A percentile compares a stretch with the other conserved stretches of the same genome.
Conservation (phyloP, 2,113 vertebrate genomes). For the Limanda limanda region DNA sequence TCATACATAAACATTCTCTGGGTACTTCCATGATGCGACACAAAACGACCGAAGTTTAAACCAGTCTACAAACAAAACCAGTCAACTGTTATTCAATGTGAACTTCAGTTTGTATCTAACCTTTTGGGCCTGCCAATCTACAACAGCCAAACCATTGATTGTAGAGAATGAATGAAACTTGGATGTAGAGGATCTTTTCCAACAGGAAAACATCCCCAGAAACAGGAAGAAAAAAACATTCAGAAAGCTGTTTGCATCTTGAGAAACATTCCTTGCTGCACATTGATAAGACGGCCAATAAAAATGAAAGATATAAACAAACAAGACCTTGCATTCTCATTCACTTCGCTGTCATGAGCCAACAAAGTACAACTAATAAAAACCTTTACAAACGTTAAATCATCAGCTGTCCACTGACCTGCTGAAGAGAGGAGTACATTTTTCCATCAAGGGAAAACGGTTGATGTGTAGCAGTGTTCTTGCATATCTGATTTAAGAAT, state of each 20-base stretch:
- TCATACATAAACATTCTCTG: conserved; percentile 2
- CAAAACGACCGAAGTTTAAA: neutral
- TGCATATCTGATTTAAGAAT: neutral
- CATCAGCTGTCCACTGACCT: neutral
- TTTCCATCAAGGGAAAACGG: neutral
- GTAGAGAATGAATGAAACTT: neutral
- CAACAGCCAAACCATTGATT: too few relatives aligned
- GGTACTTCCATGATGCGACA: neutral
- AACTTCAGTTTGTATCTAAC: too few relatives aligned
- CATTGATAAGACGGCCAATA: neutral
- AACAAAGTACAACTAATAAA: neutral
- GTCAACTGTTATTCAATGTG: too few relatives aligned
- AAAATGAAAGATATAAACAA: neutral
- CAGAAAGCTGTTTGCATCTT: too few relatives aligned
- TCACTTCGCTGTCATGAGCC: neutral
- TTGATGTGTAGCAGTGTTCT: neutral
- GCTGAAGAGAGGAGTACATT: neutral
- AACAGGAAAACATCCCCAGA: too few relatives aligned
- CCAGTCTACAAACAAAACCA: too few relatives aligned
- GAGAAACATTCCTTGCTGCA: neutral
- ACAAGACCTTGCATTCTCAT: neutral
- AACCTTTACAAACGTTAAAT: neutral
- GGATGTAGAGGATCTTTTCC: neutral
- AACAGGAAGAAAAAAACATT: neutral
- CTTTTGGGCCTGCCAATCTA: too few relatives aligned